Evolutionary conservation across 2,797 vertebrate species (phyloP), one percentile per base, ranked within the genome.

Genomic region (Gallinago nigripennis): DNA sequence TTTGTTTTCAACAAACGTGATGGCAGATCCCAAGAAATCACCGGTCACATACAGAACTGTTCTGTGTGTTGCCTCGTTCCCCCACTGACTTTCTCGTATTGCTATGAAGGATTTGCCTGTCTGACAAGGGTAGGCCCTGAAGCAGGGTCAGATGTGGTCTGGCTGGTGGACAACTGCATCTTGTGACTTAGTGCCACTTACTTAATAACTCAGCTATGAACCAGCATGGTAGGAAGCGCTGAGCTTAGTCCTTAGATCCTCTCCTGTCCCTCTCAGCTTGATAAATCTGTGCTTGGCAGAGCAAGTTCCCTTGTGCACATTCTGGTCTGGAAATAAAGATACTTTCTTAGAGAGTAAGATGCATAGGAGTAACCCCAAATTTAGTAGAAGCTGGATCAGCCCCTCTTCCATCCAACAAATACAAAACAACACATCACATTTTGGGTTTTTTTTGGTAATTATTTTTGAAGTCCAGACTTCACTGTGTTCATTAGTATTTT

Each of bases 271-370:
- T 77, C 58, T 77, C 16, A 16, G 63, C 41, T 86, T 56, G 16
- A 30, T 35, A 82, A 78, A 88, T 80, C 17, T 71, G 33, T 86
- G 10, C 58, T 78, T 50, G 54, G 50, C 57, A 76, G 35, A 79
- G 31, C 48, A 66, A 72, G 23, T 58, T 66, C 8, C 48, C 45
- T 3, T 53, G 19, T 48, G 23, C 27, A 21, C 3, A 6, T 68
- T 54, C 60, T 80, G 27, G 16, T 78, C 65, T 83, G 76, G 63
- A 94, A 86, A 82, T 33, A 85, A 86, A 71, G 54, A 70, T 12
- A 37, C 3, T 54, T 86, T 61, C 30, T 75, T 88, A 39, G 7
- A 66, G 24, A 88, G 24, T 43, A 88, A 37, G 39, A 82, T 85
- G 17, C 39, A 65, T 56, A 68, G 33, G 23, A 76, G 61, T 54